Evolutionary conservation across 2,888 invertebrate genomes (phyloP), one percentile per base, ranked within the genome.

Genomic region (Troglohyphantes excavatus): DNA sequence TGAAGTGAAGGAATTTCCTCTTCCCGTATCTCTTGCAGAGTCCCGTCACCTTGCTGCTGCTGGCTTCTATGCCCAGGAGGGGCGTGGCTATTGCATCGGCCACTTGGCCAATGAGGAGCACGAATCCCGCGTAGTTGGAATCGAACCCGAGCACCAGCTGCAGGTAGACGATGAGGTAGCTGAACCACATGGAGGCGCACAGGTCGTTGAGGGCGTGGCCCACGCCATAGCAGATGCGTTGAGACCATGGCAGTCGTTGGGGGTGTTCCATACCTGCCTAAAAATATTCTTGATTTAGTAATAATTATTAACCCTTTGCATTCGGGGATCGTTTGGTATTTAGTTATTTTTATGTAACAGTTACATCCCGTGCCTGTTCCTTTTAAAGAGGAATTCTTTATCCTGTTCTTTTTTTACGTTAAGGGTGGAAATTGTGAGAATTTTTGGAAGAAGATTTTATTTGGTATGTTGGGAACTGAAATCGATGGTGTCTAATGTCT

Each of bases 161-260:
- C 92, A 97, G 96, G 94, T 96, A 98, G 78, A 98, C 96, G 92
- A 98, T 94, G 70, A 97, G 95, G 93, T 98, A 98, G 0, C 97
- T 97, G 94, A 98, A 98, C 98, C 98, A 98, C 95, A 98, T 96
- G 90, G 97, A 96, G 21, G 98, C 97, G 94, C 97, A 97, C 63
- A 98, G 95, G 94, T 98, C 98, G 93, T 98, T 98, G 92, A 97
- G 95, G 75, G 98, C 95, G 94, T 98, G 98, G 0, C 98, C 98
- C 76, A 97, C 95, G 61, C 95, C 95, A 93, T 96, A 97, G 0
- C 95, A 95, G 21, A 96, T 91, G 84, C 90, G 85, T 46, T 91
- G 91, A 1, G 78, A 67, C 91, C 91, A 91, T 29, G 91, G 33
- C 13, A 91, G 46, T 7, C 67, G 19, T 0, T 26, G 5, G 17